Evolutionary conservation across 2,113 vertebrate genomes (phyloP).

Genomic region (Bos taurus): ARS-UCD2.0 NC_037330.1:26749501-26750000

Average conservation of each 20-base stretch:
- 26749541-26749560: neutral
- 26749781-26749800: constrained; percentile 4
- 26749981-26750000: neutral
- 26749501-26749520: neutral
- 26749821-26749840: neutral
- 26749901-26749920: neutral
- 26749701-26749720: accelerated
- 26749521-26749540: neutral
- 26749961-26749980: neutral
- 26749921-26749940: no score
- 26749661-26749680: neutral
- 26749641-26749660: neutral
- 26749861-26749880: no score
- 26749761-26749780: accelerated
- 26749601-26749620: no score
- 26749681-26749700: neutral
- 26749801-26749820: neutral
- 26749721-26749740: neutral
- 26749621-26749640: neutral
- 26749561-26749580: neutral
- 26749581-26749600: neutral
- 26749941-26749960: no score
- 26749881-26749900: neutral
- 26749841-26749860: neutral
- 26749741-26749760: neutral